Evolutionary conservation across 2,113 vertebrate species (phyloP), one percentile per base, ranked within the genome.

Genomic region (Sinocyclocheilus grahami): DNA sequence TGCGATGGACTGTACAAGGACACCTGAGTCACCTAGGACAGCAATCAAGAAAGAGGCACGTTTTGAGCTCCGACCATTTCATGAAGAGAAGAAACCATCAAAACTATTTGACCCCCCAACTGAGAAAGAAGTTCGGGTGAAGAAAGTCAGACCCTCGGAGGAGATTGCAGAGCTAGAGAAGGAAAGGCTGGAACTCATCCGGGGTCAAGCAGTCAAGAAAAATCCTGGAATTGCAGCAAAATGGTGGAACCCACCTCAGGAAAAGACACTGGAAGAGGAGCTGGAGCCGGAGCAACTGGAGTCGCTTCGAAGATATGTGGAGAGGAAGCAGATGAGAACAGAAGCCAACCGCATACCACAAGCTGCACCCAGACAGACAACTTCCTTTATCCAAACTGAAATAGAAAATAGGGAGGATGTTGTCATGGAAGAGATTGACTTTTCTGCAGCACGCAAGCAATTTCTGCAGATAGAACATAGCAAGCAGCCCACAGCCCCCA

Each of bases 171-270:
- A 99, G 92, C 94, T 99, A 90, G 98, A 99, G 90, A 97, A 95
- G 55, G 98, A 99, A 86, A 95, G 98, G 58, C 93, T 96, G 78
- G 97, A 99, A 71, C 96, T 99, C 75, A 99, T 99, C 88, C 95
- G 92, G 89, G 98, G 95, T 84, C 98, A 99, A 93, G 98, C 97
- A 0, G 96, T 99, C 76, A 99, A 97, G 94, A 99, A 98, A 84
- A 99, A 99, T 27, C 97, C 98, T 0, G 95, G 90, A 48, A 99
- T 98, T 33, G 97, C 97, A 0, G 91, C 96, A 4, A 98, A 98
- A 83, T 99, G 97, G 98, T 99, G 98, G 98, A 99, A 99, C 62
- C 98, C 97, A 65, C 97, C 98, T 6, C 96, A 97, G 13, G 97
- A 99, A 89, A 98, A 95, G 86, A 90, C 90, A 20, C 55, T 99